phyloP scores from a whole-genome alignment of 1,140 invertebrate species.

The Piezodorus guildinii region DNA sequence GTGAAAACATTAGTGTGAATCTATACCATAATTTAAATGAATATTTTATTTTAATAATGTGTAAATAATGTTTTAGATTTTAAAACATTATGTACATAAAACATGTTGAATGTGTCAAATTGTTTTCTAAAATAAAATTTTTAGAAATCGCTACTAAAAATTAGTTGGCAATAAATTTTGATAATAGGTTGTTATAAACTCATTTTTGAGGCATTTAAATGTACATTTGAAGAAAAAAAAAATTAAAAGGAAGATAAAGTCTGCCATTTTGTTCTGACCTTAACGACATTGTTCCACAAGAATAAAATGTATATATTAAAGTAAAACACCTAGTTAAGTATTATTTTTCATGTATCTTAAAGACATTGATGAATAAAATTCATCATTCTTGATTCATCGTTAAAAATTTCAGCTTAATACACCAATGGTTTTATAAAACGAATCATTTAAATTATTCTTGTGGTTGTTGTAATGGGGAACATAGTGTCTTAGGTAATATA shows the following conservation, averaged over 20 bases:
- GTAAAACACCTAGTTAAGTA: too few relatives aligned
- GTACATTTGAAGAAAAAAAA: background rate
- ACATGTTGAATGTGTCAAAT: background rate
- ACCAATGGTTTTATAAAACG: too few relatives aligned
- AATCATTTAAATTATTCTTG: background rate
- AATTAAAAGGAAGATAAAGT: background rate
- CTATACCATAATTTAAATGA: background rate
- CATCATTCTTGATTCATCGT: too few relatives aligned
- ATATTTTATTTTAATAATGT: background rate
- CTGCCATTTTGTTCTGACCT: conserved; percentile 3
- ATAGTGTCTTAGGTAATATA: background rate
- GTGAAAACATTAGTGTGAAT: background rate
- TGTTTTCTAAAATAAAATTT: conserved; percentile 3
- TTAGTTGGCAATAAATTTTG: conserved; percentile 14
- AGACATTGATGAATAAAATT: too few relatives aligned
- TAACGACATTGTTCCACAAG: background rate
- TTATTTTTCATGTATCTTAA: too few relatives aligned
- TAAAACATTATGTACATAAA: background rate
- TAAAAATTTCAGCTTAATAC: too few relatives aligned
- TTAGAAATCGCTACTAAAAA: conserved; percentile 9
- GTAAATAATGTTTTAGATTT: background rate
- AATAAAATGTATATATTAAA: background rate
- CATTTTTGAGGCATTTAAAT: background rate
- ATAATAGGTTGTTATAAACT: conserved; percentile 10
- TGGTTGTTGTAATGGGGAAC: conserved; percentile 7